Evolutionary conservation across 2,797 vertebrate species (phyloP), one percentile per base, ranked within the genome.

Genomic region (Hoplostethus mediterraneus): DNA sequence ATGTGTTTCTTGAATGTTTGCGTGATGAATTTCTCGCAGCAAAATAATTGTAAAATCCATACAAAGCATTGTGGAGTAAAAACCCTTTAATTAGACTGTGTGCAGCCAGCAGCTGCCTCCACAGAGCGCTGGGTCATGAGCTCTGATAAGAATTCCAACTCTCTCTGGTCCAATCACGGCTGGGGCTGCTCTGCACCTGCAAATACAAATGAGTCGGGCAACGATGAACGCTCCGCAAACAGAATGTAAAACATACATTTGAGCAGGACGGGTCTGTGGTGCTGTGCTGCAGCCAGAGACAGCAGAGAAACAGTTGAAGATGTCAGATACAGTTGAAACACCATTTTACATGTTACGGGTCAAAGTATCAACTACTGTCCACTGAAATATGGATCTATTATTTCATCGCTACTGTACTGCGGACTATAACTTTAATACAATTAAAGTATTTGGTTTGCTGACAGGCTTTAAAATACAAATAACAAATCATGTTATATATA

Each of bases 61-160:
- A 67, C 58, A 70, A 62, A 58, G 25, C 57, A 66, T 54, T 57
- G 36, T 69, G 31, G 80, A 81, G 65, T n/a, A 56, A 57, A 28
- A 77, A 82, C 75, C 57, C 40, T 5, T 9, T 45, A 63, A 48
- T 69, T 77, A 84, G 67, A 75, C 54, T 11, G 9, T 67, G 65
- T 59, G 69, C 68, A 68, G 63, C 63, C 62, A 60, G 77, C 61
- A 67, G 67, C 64, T 63, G 67, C 52, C 67, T 82, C 71, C 28
- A 40, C 2, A 60, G 77, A 67, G 65, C 48, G 53, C 72, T 60
- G 69, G 82, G 65, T 76, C 82, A 77, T 71, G 67, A 77, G 63
- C 73, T 67, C 63, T 57, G 78, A 71, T 57, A 67, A 59, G 33
- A 68, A 63, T 61, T 73, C 21, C 14, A 75, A 73, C 40, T 70